Base-by-base conservation (phyloP, 1,140 invertebrate genomes). In the Listronotus bonariensis region DNA sequence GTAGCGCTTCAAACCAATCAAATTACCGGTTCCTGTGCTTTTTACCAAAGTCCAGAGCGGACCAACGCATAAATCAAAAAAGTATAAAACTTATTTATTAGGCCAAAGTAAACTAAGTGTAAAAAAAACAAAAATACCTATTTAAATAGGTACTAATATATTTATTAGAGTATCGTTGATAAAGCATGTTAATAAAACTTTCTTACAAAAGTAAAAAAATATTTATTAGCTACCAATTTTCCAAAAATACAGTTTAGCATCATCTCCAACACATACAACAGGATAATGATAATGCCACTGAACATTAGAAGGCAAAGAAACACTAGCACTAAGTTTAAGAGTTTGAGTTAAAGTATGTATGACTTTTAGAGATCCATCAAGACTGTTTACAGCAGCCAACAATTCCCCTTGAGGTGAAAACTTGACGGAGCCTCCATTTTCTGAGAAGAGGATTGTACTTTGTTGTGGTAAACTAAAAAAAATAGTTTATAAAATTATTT, bases 271-370 rank as follows among this genome's bases (percentile, higher is more conserved):
- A 68, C 83, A 86, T 45, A 89, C 75, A 56, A 87, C 83, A 0
- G 85, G 86, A 57, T 87, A 75, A 55, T 84, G 80, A 61, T 84
- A 82, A 73, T 88, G 87, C 85, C 86, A 88, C 1, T 80, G 81
- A 41, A 88, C 69, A 41, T 86, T 86, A 15, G 83, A 85, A 20
- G 81, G 82, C 11, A 87, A 73, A 63, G 81, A 80, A 1, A 87
- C 67, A 41, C 76, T 72, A 0, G 82, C 80, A 68, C 80, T 83
- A 0, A 87, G 61, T 20, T 84, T 70, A 15, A 83, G 78, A 70
- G 83, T 80, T 65, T 84, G 81, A 8, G 81, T 80, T 61, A 81
- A 82, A n/a, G 84, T 75, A 67, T 85, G 80, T n/a, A 80, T 81
- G 0, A 88, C 80, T 76, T 87, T 87, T 1, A 88, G 68, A 3